phyloP scores from a whole-genome alignment of 2,888 invertebrate species.

The Cephus spinipes region DNA sequence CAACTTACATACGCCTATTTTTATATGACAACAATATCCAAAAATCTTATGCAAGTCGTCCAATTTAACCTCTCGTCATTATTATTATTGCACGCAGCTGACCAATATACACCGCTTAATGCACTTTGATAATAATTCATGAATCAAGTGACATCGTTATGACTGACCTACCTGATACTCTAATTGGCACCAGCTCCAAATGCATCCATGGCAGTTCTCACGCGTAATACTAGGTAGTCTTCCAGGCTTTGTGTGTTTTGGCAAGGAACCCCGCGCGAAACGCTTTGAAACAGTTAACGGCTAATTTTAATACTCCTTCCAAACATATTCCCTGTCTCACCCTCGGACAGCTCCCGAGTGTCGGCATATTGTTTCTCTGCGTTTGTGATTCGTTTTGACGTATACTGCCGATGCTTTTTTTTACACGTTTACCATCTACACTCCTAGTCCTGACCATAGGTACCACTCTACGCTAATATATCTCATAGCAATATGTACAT shows the following conservation, averaged over 20 bases:
- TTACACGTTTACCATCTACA: neutral
- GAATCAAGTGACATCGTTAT: neutral
- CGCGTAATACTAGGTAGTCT: neutral
- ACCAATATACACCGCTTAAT: neutral
- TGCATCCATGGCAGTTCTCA: neutral
- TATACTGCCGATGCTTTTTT: conserved; percentile 14
- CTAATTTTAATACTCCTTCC: conserved; percentile 23
- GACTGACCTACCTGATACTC: neutral
- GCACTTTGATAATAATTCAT: neutral
- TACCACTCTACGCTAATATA: neutral
- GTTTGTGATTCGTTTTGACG: conserved; percentile 22
- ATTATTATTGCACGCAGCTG: neutral
- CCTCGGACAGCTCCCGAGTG: conserved; percentile 4
- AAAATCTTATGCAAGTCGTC: too few species aligned
- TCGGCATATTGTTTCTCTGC: conserved; percentile 20
- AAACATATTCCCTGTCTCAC: conserved; percentile 10
- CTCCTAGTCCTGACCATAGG: neutral
- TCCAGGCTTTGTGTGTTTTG: conserved; percentile 18
- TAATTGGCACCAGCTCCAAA: neutral
- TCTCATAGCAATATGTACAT: neutral
- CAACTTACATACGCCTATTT: neutral
- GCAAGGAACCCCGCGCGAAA: conserved; percentile 16
- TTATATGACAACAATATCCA: neutral
- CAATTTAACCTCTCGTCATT: neutral
- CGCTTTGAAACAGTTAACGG: conserved; percentile 24